Evolutionary conservation across 2,888 invertebrate species (phyloP).

Genomic region (Gasteruption jaculator): DNA sequence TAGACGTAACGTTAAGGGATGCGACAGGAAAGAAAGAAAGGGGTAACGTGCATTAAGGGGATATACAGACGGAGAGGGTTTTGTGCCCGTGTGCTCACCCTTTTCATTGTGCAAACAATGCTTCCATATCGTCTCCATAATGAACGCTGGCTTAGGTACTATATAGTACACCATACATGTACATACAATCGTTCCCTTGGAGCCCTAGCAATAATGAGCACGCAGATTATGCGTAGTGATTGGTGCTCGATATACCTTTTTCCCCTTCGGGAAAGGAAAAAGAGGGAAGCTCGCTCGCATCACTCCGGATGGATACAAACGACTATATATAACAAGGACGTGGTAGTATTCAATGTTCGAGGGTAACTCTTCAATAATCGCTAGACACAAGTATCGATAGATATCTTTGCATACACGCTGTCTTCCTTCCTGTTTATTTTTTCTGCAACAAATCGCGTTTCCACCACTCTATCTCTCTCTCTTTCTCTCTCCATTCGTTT

Average conservation of each 20-base stretch:
- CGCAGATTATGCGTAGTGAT: slow-evolving; percentile 51
- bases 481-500: no score
- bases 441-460: no score
- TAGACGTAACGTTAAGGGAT: slow-evolving; percentile 15
- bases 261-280: slow-evolving; percentile 34
- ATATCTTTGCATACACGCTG: no score
- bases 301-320: slow-evolving; percentile 34
- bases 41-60: slow-evolving; percentile 33
- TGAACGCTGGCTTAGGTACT: slow-evolving; percentile 41
- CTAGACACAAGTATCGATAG: no score
- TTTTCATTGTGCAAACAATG: slow-evolving; percentile 50
- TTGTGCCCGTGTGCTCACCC: slow-evolving; percentile 38
- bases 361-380: no score
- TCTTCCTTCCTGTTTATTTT: no score
- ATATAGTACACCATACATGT: no score
- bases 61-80: slow-evolving; percentile 19
- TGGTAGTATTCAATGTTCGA: no score
- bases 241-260: slow-evolving; percentile 44
- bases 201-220: slow-evolving; percentile 49
- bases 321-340: no score
- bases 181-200: slow-evolving; percentile 32
- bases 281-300: slow-evolving; percentile 25
- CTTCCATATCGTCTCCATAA: slow-evolving; percentile 50
- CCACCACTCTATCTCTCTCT: no score
- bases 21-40: slow-evolving; percentile 13